phyloP scores from a whole-genome alignment of 2,888 invertebrate species.

The Trichacis sp. region DNA sequence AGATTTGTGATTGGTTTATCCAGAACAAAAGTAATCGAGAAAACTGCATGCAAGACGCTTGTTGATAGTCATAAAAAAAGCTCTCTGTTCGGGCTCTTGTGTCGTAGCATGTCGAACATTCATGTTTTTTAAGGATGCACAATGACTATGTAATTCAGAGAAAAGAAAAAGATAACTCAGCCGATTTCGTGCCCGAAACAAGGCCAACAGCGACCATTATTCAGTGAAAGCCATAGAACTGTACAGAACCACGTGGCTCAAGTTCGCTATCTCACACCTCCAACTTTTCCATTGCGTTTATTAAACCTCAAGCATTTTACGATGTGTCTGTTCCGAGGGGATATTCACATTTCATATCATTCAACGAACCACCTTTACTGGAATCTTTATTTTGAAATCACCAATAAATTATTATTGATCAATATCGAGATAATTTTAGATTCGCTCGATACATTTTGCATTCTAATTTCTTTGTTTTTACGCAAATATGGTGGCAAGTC shows the following conservation, averaged over 20 bases:
- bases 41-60: conserved; percentile 10
- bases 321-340: background rate
- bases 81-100: conserved; percentile 40
- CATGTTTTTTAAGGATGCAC: conserved; percentile 68
- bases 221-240: conserved; percentile 63
- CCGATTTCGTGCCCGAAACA: conserved; percentile 35
- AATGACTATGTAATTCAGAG: conserved; percentile 68
- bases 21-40: conserved; percentile 3
- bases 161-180: conserved; percentile 21
- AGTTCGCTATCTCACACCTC: background rate
- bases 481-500: background rate
- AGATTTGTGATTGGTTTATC: too few relatives aligned
- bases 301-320: conserved; percentile 5
- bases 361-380: too few relatives aligned
- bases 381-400: too few relatives aligned
- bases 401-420: too few relatives aligned
- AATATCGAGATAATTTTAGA: too few relatives aligned
- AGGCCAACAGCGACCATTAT: conserved; percentile 69
- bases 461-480: conserved; percentile 2
- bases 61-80: conserved; percentile 14
- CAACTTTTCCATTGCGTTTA: conserved; percentile 6
- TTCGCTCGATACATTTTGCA: conserved; percentile 3
- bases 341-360: too few relatives aligned
- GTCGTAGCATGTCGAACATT: conserved; percentile 64
- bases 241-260: conserved; percentile 11